A percentile compares a stretch with the other conserved stretches of the same genome.
Conservation (phyloP, 2,113 vertebrate species). For the Phyllostomus hastatus region DNA sequence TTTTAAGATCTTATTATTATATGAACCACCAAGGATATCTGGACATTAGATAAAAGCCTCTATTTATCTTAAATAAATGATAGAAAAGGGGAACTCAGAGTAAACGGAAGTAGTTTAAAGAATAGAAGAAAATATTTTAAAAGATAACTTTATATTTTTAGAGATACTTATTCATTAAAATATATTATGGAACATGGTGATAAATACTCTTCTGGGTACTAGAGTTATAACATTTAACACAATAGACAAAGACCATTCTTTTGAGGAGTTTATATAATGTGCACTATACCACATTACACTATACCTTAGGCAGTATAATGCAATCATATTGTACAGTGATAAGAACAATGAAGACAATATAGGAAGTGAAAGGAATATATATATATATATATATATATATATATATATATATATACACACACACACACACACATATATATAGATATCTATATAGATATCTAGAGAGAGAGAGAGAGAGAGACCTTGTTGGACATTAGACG, state of each 20-base stretch:
- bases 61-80: background rate
- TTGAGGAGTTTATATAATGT: background rate
- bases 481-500: background rate
- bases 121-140: background rate
- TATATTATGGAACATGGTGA: background rate
- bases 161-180: background rate
- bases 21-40: background rate
- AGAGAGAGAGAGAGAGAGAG: too few relatives aligned
- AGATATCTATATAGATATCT: too few relatives aligned
- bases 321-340: background rate
- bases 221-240: background rate
- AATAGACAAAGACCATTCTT: background rate
- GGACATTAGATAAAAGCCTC: background rate
- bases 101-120: background rate
- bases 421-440: too few relatives aligned
- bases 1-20: background rate
- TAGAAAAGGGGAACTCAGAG: background rate
- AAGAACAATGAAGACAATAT: background rate
- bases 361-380: background rate
- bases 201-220: background rate
- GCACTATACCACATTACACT: background rate
- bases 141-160: background rate
- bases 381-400: too few relatives aligned
- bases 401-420: background rate
- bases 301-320: background rate